These are phyloP conservation scores for Pheosia gnoma DNA, from an alignment of 2,888 invertebrate species.

Conservation along the genomic window DNA sequence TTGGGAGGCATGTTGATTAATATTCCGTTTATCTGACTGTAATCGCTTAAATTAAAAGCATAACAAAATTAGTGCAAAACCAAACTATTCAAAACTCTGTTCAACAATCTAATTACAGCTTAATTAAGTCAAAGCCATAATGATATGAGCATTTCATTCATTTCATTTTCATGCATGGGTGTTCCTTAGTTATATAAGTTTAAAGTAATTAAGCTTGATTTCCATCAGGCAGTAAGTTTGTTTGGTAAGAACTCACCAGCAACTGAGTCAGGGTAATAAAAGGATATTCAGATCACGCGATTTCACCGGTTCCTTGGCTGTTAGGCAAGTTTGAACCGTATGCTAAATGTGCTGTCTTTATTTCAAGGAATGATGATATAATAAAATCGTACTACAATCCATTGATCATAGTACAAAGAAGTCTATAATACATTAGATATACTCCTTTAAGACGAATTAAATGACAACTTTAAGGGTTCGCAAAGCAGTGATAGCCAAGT, in stretches of 20 bases:
- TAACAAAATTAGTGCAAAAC: no score
- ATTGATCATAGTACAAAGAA: no score
- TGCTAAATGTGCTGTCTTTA: slow-evolving; percentile 20
- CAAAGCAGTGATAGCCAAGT: no score
- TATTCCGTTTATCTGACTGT: no score
- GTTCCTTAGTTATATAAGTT: slow-evolving; percentile 14
- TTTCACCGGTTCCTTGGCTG: slow-evolving; percentile 9
- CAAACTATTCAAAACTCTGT: no score
- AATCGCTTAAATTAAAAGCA: no score
- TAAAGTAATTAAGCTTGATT: slow-evolving; percentile 23
- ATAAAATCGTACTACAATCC: no score
- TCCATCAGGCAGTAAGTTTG: slow-evolving; percentile 10
- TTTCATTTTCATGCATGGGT: neutral
- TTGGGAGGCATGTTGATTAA: no score
- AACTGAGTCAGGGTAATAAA: slow-evolving; percentile 10
- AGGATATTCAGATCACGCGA: slow-evolving; percentile 27
- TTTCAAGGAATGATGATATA: slow-evolving; percentile 13
- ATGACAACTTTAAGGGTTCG: no score
- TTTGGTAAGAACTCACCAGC: slow-evolving; percentile 1
- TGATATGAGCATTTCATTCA: neutral
- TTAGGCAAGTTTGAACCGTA: slow-evolving; percentile 22
- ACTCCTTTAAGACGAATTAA: no score
- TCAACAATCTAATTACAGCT: no score
- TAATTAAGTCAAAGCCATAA: neutral
- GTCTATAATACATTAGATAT: no score